These are phyloP conservation scores for Onychomys torridus DNA, from an alignment of 2,797 vertebrate genomes.

Conservation along the genomic window DNA sequence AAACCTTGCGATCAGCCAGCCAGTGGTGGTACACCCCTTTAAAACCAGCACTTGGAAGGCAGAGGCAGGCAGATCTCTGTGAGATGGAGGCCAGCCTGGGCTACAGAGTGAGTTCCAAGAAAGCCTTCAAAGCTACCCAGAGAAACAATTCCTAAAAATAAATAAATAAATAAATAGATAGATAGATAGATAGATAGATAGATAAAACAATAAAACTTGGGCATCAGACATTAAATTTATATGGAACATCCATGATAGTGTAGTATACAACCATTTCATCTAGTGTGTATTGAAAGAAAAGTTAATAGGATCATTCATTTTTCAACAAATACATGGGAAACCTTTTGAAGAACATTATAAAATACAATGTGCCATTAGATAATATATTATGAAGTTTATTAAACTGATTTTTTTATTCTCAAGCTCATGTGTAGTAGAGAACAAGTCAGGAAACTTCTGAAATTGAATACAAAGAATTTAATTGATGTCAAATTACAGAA, in stretches of 20 bases:
- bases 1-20: neutral
- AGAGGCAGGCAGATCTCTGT: too few relatives aligned
- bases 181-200: too few relatives aligned
- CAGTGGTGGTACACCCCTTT: too few relatives aligned
- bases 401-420: neutral
- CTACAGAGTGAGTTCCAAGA: too few relatives aligned
- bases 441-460: neutral
- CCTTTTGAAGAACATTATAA: neutral
- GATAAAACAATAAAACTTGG: too few relatives aligned
- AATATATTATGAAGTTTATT: neutral
- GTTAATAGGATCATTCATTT: neutral
- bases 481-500: neutral
- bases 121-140: too few relatives aligned
- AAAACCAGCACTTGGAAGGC: too few relatives aligned
- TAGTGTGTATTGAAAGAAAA: neutral
- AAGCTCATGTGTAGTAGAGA: neutral
- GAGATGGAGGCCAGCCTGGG: too few relatives aligned
- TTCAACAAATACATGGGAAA: neutral
- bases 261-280: neutral
- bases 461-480: neutral
- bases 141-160: too few relatives aligned
- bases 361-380: neutral
- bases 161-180: too few relatives aligned
- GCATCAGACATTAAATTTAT: neutral
- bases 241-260: neutral